These are phyloP conservation scores for Ladona fulva DNA, from an alignment of 1,140 invertebrate genomes.

Conservation along the genomic window DNA sequence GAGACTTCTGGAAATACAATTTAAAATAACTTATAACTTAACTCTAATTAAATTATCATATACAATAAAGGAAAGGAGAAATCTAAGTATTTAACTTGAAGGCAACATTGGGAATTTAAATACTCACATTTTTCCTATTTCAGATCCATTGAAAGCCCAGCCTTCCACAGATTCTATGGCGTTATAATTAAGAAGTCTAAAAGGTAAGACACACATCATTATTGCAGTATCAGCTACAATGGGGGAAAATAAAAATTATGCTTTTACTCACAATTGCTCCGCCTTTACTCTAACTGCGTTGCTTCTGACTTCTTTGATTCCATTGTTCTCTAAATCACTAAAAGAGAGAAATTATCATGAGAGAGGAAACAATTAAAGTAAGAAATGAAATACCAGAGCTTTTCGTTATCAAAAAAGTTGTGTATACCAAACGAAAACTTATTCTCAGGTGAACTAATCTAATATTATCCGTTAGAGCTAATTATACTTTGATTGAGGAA, in stretches of 20 bases:
- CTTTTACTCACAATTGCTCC: constrained; percentile 28
- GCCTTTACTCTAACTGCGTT: constrained; percentile 26
- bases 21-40: too few species aligned
- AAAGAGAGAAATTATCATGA: neutral
- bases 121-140: constrained; percentile 37
- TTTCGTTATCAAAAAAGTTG: too few species aligned
- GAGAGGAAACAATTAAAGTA: too few species aligned
- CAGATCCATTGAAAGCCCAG: constrained; percentile 35
- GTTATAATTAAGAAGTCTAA: constrained; percentile 31
- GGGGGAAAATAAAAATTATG: neutral
- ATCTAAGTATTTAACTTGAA: too few species aligned
- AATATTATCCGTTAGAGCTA: too few species aligned
- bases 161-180: constrained; percentile 35
- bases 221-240: neutral
- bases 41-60: too few species aligned
- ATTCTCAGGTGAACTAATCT: too few species aligned
- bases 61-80: too few species aligned
- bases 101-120: too few species aligned
- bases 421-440: too few species aligned
- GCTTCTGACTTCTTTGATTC: constrained; percentile 26
- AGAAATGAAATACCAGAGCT: too few species aligned
- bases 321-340: constrained; percentile 29
- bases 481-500: too few species aligned
- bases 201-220: neutral
- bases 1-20: constrained; percentile 47